Evolutionary conservation across 2,113 vertebrate genomes (phyloP), one percentile per base, ranked within the genome.

Genomic region (Mus spicilegus): DNA sequence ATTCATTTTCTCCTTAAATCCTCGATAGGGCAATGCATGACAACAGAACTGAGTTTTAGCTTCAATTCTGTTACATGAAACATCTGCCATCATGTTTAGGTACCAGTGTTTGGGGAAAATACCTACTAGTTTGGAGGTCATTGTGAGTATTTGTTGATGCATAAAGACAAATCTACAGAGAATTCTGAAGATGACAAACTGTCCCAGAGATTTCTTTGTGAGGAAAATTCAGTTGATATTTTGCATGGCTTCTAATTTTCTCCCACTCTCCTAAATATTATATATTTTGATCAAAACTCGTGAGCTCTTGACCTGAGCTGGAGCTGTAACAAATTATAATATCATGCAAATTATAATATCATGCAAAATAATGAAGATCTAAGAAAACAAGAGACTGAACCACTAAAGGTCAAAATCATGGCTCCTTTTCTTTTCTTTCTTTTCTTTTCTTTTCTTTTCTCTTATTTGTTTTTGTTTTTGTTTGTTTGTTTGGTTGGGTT

Each of bases 11-110:
- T 92, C 24, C 26, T 95, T 94, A 87, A 97, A 98, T 89, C 54
- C 95, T 98, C 97, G 77, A 97, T 98, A 98, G 97, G 94, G 88
- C 94, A 97, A 97, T 97, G 97, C 98, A 98, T 97, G 98, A 98
- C 97, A 98, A 97, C 91, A 91, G 97, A 98, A 97, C 36, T 97
- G 96, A 97, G 98, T 97, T 98, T 95, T 96, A 95, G 93, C 98
- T 98, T 96, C 96, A 96, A 97, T 96, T 96, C 95, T 98, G 70
- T 89, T 70, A 24, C 97, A 97, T 97, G 94, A 96, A 98, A 97
- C 97, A 98, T 98, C 98, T 98, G 98, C 30, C 12, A n/a, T 20
- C 9, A n/a, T 61, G 6, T 36, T 24, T 46, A 78, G 11, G 2
- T 80, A 33, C 61, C 7, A 42, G 39, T n/a, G 49, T 81, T 96